These are phyloP conservation scores for Oxyruncus cristatus DNA, from an alignment of 2,113 vertebrate genomes.

Conservation along the genomic window DNA sequence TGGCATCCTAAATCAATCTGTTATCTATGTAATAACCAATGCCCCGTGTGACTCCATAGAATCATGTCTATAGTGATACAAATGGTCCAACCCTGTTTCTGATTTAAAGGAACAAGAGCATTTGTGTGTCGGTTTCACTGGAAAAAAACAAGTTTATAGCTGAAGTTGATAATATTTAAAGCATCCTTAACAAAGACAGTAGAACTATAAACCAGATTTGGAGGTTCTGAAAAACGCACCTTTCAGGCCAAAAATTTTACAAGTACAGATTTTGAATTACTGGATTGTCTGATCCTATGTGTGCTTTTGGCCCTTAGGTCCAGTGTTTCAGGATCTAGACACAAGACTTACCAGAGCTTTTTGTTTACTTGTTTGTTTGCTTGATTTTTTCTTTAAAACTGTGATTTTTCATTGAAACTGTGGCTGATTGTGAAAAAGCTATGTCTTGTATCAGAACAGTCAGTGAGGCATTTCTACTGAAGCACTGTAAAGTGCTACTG, in stretches of 20 bases:
- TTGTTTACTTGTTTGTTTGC: neutral
- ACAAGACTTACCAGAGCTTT: neutral
- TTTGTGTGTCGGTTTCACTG: neutral
- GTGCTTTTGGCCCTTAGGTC: neutral
- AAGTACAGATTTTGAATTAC: neutral
- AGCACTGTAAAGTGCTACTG: neutral
- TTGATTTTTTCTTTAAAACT: neutral
- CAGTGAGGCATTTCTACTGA: neutral
- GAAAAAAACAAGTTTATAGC: neutral
- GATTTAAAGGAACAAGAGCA: neutral
- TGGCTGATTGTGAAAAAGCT: neutral
- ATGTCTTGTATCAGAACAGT: neutral
- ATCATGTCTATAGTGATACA: neutral
- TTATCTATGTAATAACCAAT: neutral
- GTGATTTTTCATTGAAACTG: neutral
- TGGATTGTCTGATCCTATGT: neutral
- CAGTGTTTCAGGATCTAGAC: neutral
- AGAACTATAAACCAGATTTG: neutral
- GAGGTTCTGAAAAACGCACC: neutral
- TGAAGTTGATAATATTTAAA: neutral
- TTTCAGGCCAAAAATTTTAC: neutral
- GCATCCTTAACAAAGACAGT: neutral
- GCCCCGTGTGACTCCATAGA: neutral
- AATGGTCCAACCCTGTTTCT: neutral
- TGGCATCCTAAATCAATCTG: neutral